Evolutionary conservation across 2,797 vertebrate genomes (phyloP).

Genomic region (Smutsia gigantea): DNA sequence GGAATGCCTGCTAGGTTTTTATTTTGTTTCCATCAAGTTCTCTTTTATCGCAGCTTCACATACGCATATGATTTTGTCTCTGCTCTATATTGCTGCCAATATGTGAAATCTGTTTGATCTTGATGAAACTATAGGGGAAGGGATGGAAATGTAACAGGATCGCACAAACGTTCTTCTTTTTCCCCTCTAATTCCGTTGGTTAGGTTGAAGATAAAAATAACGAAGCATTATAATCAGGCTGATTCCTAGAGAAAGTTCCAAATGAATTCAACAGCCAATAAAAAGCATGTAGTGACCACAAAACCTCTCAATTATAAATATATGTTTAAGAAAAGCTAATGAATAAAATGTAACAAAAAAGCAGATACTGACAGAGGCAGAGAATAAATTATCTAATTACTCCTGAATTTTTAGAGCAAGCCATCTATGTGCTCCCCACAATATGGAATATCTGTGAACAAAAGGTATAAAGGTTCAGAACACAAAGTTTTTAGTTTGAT

Average conservation of each 20-base stretch:
- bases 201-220: conserved; percentile 63
- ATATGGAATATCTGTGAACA: not conserved
- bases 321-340: conserved; percentile 10
- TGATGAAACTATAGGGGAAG: not conserved
- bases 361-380: not conserved
- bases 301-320: not conserved
- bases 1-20: conserved; percentile 27
- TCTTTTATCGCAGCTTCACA: conserved; percentile 57
- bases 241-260: conserved; percentile 34
- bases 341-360: conserved; percentile 53
- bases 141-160: conserved; percentile 34
- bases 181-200: not conserved
- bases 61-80: conserved; percentile 45
- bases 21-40: conserved; percentile 21
- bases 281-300: not conserved
- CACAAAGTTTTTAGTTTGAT: not conserved
- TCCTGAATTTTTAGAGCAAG: not conserved
- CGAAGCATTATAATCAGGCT: conserved; percentile 46
- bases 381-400: not conserved
- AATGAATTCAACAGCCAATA: conserved; percentile 16
- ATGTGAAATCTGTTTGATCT: conserved; percentile 64
- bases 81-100: not conserved
- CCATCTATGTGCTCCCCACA: not conserved
- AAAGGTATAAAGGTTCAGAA: not conserved
- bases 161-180: not conserved